Evolutionary conservation across 2,888 invertebrate species (phyloP).

Genomic region (Sarcophaga rosellei): DNA sequence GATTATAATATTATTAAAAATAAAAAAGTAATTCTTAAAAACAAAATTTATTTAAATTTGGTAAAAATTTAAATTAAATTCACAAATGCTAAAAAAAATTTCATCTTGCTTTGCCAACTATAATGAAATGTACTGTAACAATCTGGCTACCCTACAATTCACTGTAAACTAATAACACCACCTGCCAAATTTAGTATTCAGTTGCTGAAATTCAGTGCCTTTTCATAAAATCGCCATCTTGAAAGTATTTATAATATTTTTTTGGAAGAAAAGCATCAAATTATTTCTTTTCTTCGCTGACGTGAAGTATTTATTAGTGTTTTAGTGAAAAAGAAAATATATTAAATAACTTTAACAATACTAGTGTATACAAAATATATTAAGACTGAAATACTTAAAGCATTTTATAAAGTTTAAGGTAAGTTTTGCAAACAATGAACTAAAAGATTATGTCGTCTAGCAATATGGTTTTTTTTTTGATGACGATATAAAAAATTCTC

Average conservation of each 20-base stretch:
- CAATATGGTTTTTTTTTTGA: slow-evolving; percentile 31
- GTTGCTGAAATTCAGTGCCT: slow-evolving; percentile 41
- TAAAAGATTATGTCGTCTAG: not conserved
- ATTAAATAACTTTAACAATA: not conserved
- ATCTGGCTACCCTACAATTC: not conserved
- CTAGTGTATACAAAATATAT: slow-evolving; percentile 22
- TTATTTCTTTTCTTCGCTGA: slow-evolving; percentile 30
- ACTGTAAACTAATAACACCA: not conserved
- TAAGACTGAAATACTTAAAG: slow-evolving; percentile 63
- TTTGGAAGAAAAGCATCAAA: slow-evolving; percentile 30
- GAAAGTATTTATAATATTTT: slow-evolving; percentile 39
- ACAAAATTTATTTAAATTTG: not conserved
- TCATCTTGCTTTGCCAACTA: not conserved
- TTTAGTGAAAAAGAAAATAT: slow-evolving; percentile 32
- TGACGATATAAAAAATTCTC: slow-evolving; percentile 39
- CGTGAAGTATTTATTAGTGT: slow-evolving; percentile 48
- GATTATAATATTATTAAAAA: no score
- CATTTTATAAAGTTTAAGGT: slow-evolving; percentile 64
- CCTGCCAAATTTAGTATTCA: slow-evolving; percentile 35
- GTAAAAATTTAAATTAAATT: not conserved
- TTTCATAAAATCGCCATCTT: slow-evolving; percentile 57
- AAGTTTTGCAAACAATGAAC: slow-evolving; percentile 26
- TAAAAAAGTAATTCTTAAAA: no score
- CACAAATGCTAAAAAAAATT: not conserved
- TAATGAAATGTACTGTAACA: not conserved